Evolutionary conservation across 2,113 vertebrate species (phyloP), one percentile per base, ranked within the genome.

Genomic region (Nicator chloris): DNA sequence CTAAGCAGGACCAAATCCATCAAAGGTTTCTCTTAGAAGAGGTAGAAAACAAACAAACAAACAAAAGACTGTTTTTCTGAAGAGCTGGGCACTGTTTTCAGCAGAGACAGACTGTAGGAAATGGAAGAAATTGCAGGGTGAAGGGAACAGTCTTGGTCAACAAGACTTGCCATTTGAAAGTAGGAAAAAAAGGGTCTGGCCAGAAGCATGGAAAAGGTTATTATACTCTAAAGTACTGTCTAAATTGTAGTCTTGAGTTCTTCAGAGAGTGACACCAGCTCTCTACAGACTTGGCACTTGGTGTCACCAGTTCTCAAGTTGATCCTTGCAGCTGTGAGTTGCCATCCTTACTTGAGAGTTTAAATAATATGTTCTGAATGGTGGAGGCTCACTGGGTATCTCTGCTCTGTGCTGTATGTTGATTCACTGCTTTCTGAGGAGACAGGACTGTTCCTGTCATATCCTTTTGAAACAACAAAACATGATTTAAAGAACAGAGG

Each of bases 301-400:
- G 10, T 89, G 54, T 37, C 54, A 89, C 50, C n/a, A 57, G n/a
- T 61, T 91, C 64, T 61, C 10, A 56, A 77, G 54, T 1, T 73
- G 60, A 70, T 78, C 60, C n/a, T 91, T 91, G 72, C 84, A 94
- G 50, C 72, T 91, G 31, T 84, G 64, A 73, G 54, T 77, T 94
- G 72, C 37, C 49, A 77, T 69, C 11, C 13, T 78, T 84, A 86
- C 66, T 28, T 30, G 78, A 61, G 69, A 70, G 22, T 61, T 95
- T 84, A 64, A 70, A 81, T n/a, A 89, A 49, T 44, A 26, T 47
- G 2, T 56, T 82, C 47, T 24, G 44, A 72, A 40, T 30, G 7
- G 35, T 17, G 24, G 27, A 86, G 21, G 30, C 72, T 83, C 44
- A 42, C 49, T 0, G 30, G 37, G 40, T 60, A n/a, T 82, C 3